Evolutionary conservation across 2,888 invertebrate species (phyloP), one percentile per base, ranked within the genome.

Genomic region (Tupiocoris notatus): DNA sequence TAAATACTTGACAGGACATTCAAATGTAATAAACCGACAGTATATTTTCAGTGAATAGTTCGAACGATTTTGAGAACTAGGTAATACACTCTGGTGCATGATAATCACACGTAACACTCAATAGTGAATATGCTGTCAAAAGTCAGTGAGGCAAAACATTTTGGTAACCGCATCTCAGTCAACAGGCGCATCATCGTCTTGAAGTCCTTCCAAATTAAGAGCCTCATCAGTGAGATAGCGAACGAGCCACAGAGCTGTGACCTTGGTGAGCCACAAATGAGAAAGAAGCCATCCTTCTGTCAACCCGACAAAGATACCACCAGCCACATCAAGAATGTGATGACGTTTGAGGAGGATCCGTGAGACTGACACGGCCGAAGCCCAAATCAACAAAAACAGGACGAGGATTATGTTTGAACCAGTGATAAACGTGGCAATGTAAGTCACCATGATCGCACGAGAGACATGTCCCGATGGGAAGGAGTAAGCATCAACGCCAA

Each of bases 401-500:
- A 65, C 80, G 3, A 87, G 81, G 0, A 89, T 85, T 1, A 67
- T 22, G 23, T 62, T 67, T 1, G 92, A 81, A 0, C 91, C 90
- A 83, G 88, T 88, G 21, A 92, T 81, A 78, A 87, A 85, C 2
- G 88, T 86, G 79, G 95, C 91, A 82, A 93, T 92, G 77, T 89
- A 89, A 1, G 90, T 86, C 21, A 97, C 86, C 83, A 92, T 88
- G 2, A 91, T 88, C 0, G 94, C 90, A 80, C 98, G 86, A 23
- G 96, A 95, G 0, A 95, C 90, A 84, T 98, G 98, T 12, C 82
- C 82, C 0, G 97, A 98, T 12, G 98, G 98, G 83, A 98, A 98
- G 65, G 92, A 90, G 83, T 91, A 98, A 81, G 94, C 92, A 84
- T 96, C 96, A 0, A 95, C 92, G 0, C 94, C 93, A 20, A 94